Conservation (phyloP, 2,888 invertebrate species). For the Tillus elongatus region DNA sequence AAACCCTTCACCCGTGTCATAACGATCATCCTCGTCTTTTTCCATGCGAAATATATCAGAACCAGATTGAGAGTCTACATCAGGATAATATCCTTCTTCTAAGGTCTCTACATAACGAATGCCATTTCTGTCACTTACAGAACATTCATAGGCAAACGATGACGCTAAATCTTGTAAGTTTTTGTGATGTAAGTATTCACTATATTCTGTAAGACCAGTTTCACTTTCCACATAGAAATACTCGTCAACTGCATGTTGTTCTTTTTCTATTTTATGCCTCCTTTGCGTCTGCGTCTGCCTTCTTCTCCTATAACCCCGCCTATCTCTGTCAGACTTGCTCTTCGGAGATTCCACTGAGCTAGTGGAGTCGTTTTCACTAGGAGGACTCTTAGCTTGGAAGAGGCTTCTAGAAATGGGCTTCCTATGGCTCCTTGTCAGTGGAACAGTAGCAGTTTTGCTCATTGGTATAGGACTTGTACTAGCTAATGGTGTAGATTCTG, state of each 20-base stretch:
- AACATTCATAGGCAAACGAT: slow-evolving; percentile 34
- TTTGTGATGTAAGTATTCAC: slow-evolving; percentile 33
- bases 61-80: slow-evolving; percentile 47
- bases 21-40: slow-evolving; percentile 47
- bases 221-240: slow-evolving; percentile 36
- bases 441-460: slow-evolving; percentile 49
- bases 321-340: slow-evolving; percentile 43
- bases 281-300: slow-evolving; percentile 51
- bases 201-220: slow-evolving; percentile 32
- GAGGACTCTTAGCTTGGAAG: slow-evolving; percentile 58
- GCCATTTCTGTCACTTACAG: slow-evolving; percentile 25
- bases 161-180: slow-evolving; percentile 37
- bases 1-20: slow-evolving; percentile 63
- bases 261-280: slow-evolving; percentile 49
- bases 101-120: slow-evolving; percentile 31
- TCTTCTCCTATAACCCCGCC: slow-evolving; percentile 59
- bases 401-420: slow-evolving; percentile 50
- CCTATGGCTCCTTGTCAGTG: slow-evolving; percentile 36
- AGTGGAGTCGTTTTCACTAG: slow-evolving; percentile 67
- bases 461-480: slow-evolving; percentile 51
- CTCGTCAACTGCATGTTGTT: slow-evolving; percentile 36
- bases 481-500: slow-evolving; percentile 62
- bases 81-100: slow-evolving; percentile 58
- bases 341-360: slow-evolving; percentile 64
- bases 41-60: slow-evolving; percentile 43